Base-by-base conservation (phyloP, 2,113 vertebrate species). In the Actenoides hombroni region DNA sequence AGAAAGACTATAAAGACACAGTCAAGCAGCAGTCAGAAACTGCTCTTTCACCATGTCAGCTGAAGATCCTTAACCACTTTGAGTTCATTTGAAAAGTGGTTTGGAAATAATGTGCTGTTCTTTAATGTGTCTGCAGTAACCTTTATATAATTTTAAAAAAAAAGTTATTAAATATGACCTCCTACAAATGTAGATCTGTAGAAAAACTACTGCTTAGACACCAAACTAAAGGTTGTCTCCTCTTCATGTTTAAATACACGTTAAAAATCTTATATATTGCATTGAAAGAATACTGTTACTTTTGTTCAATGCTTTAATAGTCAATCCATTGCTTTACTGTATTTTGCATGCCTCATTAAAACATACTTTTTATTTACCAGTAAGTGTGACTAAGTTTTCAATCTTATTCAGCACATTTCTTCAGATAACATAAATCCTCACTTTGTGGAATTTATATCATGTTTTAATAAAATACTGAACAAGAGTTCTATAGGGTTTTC, bases 381-480 rank as follows among this genome's bases (percentile, higher is more conserved):
- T 87, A 93, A 95, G 93, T 73, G 85, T 88, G 93, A 94, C 76
- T 94, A 93, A 92, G 94, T 95, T 97, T 93, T 85, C 53, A 96
- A 86, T 88, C 80, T 9, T 74, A 51, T 63, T 67, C 57, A 80
- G 54, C 10, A 44, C 57, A 76, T 95, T 86, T 83, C 40, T 87
- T 65, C 57, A 84, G 95, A 77, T 91, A 96, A 96, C 53, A 94
- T 31, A 97, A 96, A 95, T 48, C 29, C 56, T 93, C 56, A 76
- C 71, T 54, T 95, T 59, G 35, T 18, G 92, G 61, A 92, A 93
- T 77, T 92, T 86, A 39, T 71, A 76, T 28, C 10, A 5, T 40
- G n/a, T 28, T 94, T 76, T 88, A 92, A 93, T 82, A 90, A 94
- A 96, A 94, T 51, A 83, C 56, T 56, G 60, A 49, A 81, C 63